Evolutionary conservation across 2,888 invertebrate species (phyloP), one percentile per base, ranked within the genome.

Genomic region (Sycophila texana): DNA sequence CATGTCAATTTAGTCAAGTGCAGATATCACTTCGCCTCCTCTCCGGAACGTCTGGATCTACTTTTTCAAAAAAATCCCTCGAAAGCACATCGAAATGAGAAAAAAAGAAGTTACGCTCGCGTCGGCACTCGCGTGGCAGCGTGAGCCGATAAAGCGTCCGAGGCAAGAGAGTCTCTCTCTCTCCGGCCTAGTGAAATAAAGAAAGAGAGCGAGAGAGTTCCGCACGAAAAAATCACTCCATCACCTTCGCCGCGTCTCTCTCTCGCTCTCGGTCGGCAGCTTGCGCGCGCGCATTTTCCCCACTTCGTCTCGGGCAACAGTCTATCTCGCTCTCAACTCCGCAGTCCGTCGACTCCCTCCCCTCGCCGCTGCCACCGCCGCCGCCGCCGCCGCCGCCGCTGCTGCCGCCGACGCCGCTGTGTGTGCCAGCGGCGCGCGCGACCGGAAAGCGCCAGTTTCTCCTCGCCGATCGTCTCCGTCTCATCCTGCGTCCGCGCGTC

Each of bases 361-460:
- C 65, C 77, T 72, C 58, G n/a, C 47, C 20, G 20, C 58, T 58
- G n/a, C n/a, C n/a, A n/a, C 66, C 71, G 30, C 57, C 71, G 78
- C 78, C 61, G 77, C 72, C 73, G 20, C 60, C 73, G 67, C 63
- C 71, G 20, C 55, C 53, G 47, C 57, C 55, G 65, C 51, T 55
- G 20, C 18, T 77, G 70, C 16, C 49, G 47, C 68, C 61, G 74
- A 13, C 70, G 77, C 60, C 65, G n/a, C 13, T n/a, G 57, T 20
- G 16, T 18, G 60, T 26, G 60, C 49, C 39, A 39, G 77, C 30
- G 66, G 82, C 82, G 81, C 85, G 85, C 86, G 84, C 87, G 86
- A 87, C 88, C 87, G 88, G 88, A 88, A 88, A 88, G 88, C 88
- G 88, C 88, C 88, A 88, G 88, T 88, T 88, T 88, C 88, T 88